These are phyloP conservation scores for Pantherophis vulpinus DNA, from an alignment of 2,797 vertebrate species.

Conservation along the genomic window DNA sequence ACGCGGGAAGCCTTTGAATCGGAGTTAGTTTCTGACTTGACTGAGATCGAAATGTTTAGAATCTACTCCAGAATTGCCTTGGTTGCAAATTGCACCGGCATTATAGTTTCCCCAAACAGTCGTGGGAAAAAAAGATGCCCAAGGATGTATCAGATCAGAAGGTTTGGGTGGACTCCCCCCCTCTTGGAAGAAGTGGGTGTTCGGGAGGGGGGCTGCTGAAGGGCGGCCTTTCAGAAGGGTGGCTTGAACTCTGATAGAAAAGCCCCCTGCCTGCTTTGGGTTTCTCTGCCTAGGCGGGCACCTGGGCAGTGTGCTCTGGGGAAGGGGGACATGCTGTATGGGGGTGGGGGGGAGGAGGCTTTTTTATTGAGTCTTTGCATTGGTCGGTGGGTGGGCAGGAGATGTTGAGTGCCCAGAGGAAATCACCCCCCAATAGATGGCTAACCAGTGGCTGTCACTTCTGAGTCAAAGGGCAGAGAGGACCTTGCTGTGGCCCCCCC, in stretches of 20 bases:
- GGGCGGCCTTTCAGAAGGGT: background rate
- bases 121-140: background rate
- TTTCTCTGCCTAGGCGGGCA: background rate
- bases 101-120: background rate
- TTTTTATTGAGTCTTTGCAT: background rate
- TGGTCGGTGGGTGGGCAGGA: background rate
- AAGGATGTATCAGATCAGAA: background rate
- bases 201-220: background rate
- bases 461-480: background rate
- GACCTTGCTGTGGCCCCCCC: background rate
- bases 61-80: background rate
- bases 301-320: background rate
- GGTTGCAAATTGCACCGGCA: background rate
- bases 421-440: background rate
- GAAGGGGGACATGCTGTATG: background rate
- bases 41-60: background rate
- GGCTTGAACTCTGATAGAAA: background rate
- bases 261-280: background rate
- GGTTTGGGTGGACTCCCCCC: background rate
- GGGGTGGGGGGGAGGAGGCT: background rate
- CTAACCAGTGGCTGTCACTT: background rate
- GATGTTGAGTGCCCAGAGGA: background rate
- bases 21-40: no score
- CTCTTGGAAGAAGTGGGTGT: background rate
- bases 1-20: background rate